Percentiles rank a stretch among this genome's conserved stretches.
Conservation (phyloP, 1,140 invertebrate genomes). For the Frieseomelitta varia region DNA sequence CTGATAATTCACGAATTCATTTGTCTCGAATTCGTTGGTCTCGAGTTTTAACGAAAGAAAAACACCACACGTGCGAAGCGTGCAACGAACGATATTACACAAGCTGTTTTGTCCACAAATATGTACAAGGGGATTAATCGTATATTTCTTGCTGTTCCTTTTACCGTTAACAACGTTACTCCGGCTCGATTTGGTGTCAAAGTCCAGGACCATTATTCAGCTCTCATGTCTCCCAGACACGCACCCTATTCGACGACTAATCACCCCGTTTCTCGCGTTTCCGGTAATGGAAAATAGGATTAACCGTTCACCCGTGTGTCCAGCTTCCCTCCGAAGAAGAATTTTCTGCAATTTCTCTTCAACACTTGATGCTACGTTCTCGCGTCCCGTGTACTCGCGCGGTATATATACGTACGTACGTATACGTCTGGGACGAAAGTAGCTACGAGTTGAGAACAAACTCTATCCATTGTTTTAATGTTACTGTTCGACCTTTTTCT, state of each 20-base stretch:
- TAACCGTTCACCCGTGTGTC: not conserved
- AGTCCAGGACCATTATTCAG: constrained; percentile 68
- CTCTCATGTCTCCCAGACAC: constrained; percentile 70
- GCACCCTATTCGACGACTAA: constrained; percentile 52
- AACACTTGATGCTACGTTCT: not conserved
- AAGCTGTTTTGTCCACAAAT: too few relatives aligned
- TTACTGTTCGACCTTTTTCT: not conserved
- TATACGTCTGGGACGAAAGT: not conserved
- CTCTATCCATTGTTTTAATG: not conserved
- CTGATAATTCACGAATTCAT: too few relatives aligned
- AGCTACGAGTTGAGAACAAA: not conserved
- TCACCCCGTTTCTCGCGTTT: not conserved
- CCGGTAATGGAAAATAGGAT: constrained; percentile 16
- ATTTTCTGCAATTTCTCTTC: not conserved
- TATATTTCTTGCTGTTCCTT: not conserved
- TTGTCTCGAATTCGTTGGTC: too few relatives aligned
- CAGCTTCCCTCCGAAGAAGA: not conserved
- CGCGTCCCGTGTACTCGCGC: not conserved
- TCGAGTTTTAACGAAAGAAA: too few relatives aligned
- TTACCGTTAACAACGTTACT: not conserved
- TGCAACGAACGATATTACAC: too few relatives aligned
- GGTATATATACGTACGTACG: too few relatives aligned
- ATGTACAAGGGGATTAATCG: not conserved
- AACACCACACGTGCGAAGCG: too few relatives aligned
- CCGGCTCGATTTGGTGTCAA: constrained; percentile 63